Base-by-base conservation (phyloP, 2,113 vertebrate species). In the Pterocles orientalis region DNA sequence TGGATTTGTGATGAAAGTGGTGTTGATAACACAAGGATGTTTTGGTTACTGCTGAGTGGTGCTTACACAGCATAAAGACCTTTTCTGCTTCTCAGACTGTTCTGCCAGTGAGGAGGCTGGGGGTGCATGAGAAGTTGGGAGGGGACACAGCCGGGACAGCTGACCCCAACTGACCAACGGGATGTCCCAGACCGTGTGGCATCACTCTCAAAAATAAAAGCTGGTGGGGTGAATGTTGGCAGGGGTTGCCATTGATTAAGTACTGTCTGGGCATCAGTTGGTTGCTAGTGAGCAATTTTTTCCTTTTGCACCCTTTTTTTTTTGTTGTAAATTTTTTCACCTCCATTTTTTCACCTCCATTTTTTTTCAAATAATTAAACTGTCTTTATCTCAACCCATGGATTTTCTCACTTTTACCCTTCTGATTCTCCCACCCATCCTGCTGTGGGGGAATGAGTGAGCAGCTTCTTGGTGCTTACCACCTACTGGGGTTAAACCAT, bases 151-250 rank as follows among this genome's bases (percentile, higher is more conserved):
- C 0, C 65, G 26, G 34, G 9, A 62, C 11, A 78, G 13, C n/a
- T 80, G 76, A 28, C 7, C 11, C 10, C 61, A 80, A 0, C 4
- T 80, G 31, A 45, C 34, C 23, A 50, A 54, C 80, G 25, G 18
- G 7, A 43, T 77, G 14, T 47, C 48, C 3, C 21, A 86, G 8
- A 36, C 17, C 25, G 5, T 21, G 45, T 18, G 25, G 7, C 0
- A 1, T 77, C 39, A n/a, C 0, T 3, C 19, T 70, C 29, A 66
- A 21, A 24, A 45, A 57, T 57, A 48, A 66, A 69, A 43, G 2
- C 18, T 62, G 24, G 3, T 3, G 2, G 1, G 7, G 4, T 60
- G 33, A 33, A 86, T 15, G 3, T 33, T 57, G 29, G 7, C 3
- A 0, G 10, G 41, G 23, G 3, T n/a, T 75, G 14, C 36, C 18